Percentiles rank a stretch among this genome's conserved stretches.
Conservation (phyloP, 2,888 invertebrate genomes). For the Leptinotarsa peninsularis region DNA sequence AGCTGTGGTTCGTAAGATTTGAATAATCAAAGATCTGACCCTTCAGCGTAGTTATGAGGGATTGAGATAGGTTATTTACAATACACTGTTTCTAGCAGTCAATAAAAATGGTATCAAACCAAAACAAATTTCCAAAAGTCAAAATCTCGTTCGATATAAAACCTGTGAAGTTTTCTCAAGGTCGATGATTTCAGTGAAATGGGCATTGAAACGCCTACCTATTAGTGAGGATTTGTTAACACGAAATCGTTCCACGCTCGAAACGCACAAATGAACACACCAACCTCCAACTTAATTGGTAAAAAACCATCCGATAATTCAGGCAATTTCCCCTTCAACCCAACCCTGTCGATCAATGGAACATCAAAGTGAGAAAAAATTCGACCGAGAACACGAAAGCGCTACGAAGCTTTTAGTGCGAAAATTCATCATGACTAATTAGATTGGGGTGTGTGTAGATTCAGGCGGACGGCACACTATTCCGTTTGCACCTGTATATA, state of each 20-base stretch:
- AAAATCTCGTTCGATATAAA: not conserved
- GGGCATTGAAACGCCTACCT: not conserved
- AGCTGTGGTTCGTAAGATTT: too few relatives aligned
- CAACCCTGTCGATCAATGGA: conserved; percentile 17
- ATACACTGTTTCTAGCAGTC: too few relatives aligned
- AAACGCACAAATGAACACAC: conserved; percentile 14
- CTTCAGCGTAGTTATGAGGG: too few relatives aligned
- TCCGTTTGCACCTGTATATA: not conserved
- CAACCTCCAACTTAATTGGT: conserved; percentile 26
- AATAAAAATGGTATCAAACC: not conserved
- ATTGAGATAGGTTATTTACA: too few relatives aligned
- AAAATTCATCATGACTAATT: conserved; percentile 52
- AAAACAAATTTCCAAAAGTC: not conserved
- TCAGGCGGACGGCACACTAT: conserved; percentile 25
- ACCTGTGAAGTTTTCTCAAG: not conserved
- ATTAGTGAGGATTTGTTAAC: not conserved
- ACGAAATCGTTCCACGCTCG: conserved; percentile 1
- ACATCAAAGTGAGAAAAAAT: conserved; percentile 31
- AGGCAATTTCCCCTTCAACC: conserved; percentile 23
- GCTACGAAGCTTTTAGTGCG: conserved; percentile 46
- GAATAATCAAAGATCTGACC: too few relatives aligned
- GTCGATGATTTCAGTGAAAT: not conserved
- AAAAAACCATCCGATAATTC: conserved; percentile 24
- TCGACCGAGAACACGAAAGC: conserved; percentile 30
- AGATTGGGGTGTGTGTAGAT: conserved; percentile 51